Percentiles rank a stretch among this genome's conserved stretches.
Conservation (phyloP, 2,888 invertebrate genomes). For the Thumatha senex region DNA sequence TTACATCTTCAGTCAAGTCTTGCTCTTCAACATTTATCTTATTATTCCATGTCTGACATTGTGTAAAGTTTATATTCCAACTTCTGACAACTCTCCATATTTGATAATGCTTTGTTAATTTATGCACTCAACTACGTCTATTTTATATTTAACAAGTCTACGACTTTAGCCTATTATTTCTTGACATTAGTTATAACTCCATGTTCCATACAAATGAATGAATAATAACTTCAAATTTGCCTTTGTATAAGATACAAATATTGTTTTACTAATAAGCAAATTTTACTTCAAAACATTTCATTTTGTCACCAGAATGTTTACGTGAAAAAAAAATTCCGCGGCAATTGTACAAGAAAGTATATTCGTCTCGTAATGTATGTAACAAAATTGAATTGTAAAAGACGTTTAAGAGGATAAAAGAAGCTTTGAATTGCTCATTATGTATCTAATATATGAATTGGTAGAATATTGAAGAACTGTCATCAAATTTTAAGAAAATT, state of each 20-base stretch:
- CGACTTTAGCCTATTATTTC: too few species aligned
- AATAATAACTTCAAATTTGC: not conserved
- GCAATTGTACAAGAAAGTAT: constrained; percentile 13
- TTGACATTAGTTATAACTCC: too few species aligned
- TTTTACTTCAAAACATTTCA: constrained; percentile 7
- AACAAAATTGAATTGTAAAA: constrained; percentile 36
- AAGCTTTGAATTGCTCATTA: constrained; percentile 41
- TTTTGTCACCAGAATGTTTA: constrained; percentile 12
- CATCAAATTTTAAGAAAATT: constrained; percentile 10
- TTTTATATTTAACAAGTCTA: too few species aligned
- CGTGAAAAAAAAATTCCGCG: constrained; percentile 6
- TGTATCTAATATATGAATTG: constrained; percentile 27
- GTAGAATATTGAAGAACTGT: constrained; percentile 22
- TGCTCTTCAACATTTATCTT: too few species aligned
- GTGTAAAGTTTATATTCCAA: too few species aligned
- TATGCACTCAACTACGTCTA: too few species aligned
- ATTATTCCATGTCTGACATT: too few species aligned
- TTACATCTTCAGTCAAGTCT: too few species aligned
- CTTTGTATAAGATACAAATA: not conserved
- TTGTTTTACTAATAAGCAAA: not conserved
- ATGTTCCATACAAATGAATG: too few species aligned
- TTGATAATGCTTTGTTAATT: too few species aligned
- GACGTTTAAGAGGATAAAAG: constrained; percentile 22
- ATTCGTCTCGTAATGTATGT: constrained; percentile 6
- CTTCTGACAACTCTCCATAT: too few species aligned